These are phyloP conservation scores for Thumatha senex DNA, from an alignment of 2,888 invertebrate genomes.

Conservation along the genomic window DNA sequence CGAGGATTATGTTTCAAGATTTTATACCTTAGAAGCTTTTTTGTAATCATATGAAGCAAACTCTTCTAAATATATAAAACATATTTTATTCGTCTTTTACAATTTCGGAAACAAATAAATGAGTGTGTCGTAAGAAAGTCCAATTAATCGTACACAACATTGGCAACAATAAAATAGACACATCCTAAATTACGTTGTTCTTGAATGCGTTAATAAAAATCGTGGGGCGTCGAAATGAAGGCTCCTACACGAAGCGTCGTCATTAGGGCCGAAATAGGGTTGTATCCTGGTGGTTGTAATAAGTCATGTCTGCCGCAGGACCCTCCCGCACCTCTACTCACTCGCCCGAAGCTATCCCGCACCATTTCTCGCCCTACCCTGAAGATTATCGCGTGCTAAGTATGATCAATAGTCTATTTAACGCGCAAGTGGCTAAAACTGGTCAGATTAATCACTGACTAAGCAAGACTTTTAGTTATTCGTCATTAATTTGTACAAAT, in stretches of 20 bases:
- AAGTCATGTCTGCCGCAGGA: conserved; percentile 81
- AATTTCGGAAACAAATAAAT: conserved; percentile 33
- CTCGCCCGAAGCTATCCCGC: conserved; percentile 53
- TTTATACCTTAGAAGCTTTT: conserved; percentile 19
- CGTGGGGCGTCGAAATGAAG: conserved; percentile 80
- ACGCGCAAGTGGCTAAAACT: conserved; percentile 65
- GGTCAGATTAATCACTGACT: conserved; percentile 61
- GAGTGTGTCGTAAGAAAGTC: conserved; percentile 30
- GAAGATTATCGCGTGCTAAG: conserved; percentile 73
- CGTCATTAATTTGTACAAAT: conserved; percentile 36
- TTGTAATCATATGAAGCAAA: conserved; percentile 26
- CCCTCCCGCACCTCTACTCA: conserved; percentile 47
- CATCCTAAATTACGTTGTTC: conserved; percentile 68
- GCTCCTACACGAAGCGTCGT: conserved; percentile 73
- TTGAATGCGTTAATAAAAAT: conserved; percentile 80
- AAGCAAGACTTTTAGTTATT: conserved; percentile 50
- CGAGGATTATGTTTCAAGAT: conserved; percentile 21
- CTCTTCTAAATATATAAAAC: conserved; percentile 14
- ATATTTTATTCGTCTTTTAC: conserved; percentile 3
- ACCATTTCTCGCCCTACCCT: conserved; percentile 63
- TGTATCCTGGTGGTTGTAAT: conserved; percentile 80
- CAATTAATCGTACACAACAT: conserved; percentile 29
- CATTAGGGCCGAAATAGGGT: conserved; percentile 81
- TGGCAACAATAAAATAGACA: conserved; percentile 50
- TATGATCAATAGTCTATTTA: conserved; percentile 78